Percentiles rank a stretch among this genome's conserved stretches.
These are phyloP conservation scores for Anabacerthia variegaticeps DNA, from an alignment of 2,797 vertebrate species.

Conservation along the genomic window DNA sequence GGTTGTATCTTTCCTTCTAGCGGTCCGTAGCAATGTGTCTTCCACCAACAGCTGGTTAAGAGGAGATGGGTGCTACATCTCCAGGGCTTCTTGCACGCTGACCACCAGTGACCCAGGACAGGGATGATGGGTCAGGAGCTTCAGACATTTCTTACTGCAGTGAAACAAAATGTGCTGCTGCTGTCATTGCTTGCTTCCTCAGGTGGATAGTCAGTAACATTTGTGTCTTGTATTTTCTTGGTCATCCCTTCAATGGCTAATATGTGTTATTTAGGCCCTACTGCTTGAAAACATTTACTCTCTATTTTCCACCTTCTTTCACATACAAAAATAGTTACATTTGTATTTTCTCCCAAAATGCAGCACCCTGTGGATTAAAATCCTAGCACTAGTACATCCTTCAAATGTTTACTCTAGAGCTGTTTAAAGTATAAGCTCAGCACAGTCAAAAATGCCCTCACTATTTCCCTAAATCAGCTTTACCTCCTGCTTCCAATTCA, in stretches of 20 bases:
- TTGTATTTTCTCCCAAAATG: neutral
- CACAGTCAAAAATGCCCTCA: neutral
- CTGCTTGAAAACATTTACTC: neutral
- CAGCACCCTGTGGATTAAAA: neutral
- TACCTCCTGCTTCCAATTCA: neutral
- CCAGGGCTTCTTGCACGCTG: neutral
- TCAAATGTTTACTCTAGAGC: neutral
- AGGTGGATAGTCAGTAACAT: neutral
- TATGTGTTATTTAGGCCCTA: neutral
- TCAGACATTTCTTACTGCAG: neutral
- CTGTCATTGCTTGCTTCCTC: neutral
- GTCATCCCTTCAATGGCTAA: neutral
- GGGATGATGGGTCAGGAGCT: neutral
- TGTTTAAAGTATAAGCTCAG: neutral
- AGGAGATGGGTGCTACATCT: neutral
- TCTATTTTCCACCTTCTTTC: neutral
- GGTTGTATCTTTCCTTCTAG: neutral
- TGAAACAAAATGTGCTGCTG: neutral
- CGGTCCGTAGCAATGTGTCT: neutral
- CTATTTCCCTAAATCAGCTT: neutral
- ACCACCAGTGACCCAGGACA: neutral
- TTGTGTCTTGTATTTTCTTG: neutral
- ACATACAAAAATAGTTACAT: neutral
- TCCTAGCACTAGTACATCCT: neutral
- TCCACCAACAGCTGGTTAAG: neutral